Base-by-base conservation (phyloP, 1,140 invertebrate genomes). In the Hetaerina americana region DNA sequence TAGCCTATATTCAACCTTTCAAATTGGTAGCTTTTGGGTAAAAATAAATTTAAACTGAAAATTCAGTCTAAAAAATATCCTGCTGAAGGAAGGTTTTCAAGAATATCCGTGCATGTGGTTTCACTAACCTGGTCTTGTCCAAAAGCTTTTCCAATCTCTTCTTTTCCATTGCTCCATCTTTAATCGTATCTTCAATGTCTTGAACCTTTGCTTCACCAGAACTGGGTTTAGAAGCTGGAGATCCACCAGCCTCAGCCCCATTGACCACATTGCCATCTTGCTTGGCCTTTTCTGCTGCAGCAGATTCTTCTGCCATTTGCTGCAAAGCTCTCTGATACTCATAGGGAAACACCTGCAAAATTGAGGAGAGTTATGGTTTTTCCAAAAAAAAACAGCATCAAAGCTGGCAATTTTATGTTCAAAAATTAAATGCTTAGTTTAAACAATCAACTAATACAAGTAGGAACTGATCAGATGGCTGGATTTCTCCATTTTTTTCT, bases 291-390 rank as follows among this genome's bases (percentile, higher is more conserved):
- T 81, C 68, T 8, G 77, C 75, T 8, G 77, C 75, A 26, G 78
- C 78, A 49, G 82, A 79, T 75, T 89, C 86, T 71, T 88, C 83
- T 40, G 87, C 87, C 76, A 92, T 77, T 78, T 92, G 89, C 75
- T 90, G 87, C 5, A 99, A 81, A 5, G 91, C 97, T 75, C 93
- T 85, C 78, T 98, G 95, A 82, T 98, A 99, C 78, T 99, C 97
- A 77, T 93, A 93, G 0, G 97, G 97, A 84, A 99, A 99, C 70
- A 98, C 88, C 80, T 82, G 28, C 12, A 74, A 75, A 70, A 26
- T 72, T 8, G 0, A 27, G 22, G 67, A n/a, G 28, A 70, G 15
- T 49, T n/a, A n/a, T n/a, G n/a, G n/a, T n/a, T n/a, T n/a, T n/a
- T n/a, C n/a, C n/a, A n/a, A n/a, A n/a, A n/a, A n/a, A n/a, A n/a